A percentile compares a stretch with the other conserved stretches of the same genome.
These are phyloP conservation scores for Himalopsyche japonica DNA, from an alignment of 2,888 invertebrate genomes.

Conservation along the genomic window DNA sequence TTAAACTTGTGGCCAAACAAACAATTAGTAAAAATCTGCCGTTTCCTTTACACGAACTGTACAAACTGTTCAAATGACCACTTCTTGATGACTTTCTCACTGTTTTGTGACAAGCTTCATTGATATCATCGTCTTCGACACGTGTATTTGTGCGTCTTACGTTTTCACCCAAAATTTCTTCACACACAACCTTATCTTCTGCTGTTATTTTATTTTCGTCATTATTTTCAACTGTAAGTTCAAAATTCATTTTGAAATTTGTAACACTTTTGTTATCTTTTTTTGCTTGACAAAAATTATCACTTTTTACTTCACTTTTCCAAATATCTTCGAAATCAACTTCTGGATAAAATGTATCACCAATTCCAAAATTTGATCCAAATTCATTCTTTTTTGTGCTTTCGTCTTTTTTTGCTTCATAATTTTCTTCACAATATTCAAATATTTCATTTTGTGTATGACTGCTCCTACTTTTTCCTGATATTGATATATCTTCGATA, in stretches of 20 bases:
- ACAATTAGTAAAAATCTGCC: background rate
- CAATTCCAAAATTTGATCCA: background rate
- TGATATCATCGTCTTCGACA: background rate
- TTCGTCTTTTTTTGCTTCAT: background rate
- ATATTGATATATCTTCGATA: background rate
- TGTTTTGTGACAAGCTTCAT: background rate
- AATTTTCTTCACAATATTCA: background rate
- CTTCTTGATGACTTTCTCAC: background rate
- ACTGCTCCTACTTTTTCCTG: background rate
- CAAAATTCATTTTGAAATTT: no score
- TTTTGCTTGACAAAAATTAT: background rate
- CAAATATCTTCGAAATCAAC: background rate
- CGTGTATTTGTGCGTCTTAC: no score
- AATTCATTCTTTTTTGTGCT: background rate
- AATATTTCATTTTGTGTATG: background rate
- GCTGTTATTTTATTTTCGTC: no score
- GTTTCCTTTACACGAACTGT: background rate
- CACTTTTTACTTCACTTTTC: background rate
- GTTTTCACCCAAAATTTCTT: no score
- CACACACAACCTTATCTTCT: no score
- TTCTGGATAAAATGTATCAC: background rate
- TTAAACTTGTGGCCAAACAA: constrained; percentile 6
- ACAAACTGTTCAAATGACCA: background rate
- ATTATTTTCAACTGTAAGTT: no score
- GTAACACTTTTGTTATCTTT: no score